Evolutionary conservation across 2,797 vertebrate genomes (phyloP).

Genomic region (Galaxias olidus): DNA sequence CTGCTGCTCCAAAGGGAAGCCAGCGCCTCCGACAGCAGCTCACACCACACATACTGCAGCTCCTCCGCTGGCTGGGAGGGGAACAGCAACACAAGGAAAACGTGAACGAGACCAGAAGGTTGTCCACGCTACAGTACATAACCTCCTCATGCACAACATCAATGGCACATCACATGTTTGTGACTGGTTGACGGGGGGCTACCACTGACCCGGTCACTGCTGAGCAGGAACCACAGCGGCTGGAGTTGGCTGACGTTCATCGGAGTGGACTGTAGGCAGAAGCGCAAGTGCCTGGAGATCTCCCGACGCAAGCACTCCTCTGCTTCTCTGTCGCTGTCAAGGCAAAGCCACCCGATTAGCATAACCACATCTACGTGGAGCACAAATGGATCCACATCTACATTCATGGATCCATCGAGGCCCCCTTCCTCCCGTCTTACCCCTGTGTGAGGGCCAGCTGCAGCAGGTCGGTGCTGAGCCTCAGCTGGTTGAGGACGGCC

Average conservation of each 20-base stretch:
- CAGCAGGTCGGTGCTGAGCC: constrained; percentile 80
- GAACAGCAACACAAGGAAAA: constrained; percentile 16
- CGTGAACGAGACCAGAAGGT: background rate
- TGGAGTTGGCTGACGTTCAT: constrained; percentile 83
- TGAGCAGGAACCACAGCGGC: constrained; percentile 84
- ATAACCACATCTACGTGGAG: too few species aligned
- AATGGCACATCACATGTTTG: background rate
- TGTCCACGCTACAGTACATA: too few species aligned
- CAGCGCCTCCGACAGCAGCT: constrained; percentile 82
- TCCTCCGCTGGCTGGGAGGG: constrained; percentile 76
- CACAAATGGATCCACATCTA: too few species aligned
- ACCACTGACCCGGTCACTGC: constrained; percentile 78
- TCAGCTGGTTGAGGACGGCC: constrained; percentile 87
- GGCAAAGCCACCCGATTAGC: background rate
- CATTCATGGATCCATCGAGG: background rate
- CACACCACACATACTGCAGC: constrained; percentile 82
- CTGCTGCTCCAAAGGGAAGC: constrained; percentile 86
- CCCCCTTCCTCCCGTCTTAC: constrained; percentile 42
- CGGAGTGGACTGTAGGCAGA: constrained; percentile 87
- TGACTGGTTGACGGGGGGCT: background rate
- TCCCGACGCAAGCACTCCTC: constrained; percentile 66
- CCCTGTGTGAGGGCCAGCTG: constrained; percentile 65
- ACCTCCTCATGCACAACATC: too few species aligned
- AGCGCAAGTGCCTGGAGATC: constrained; percentile 81
- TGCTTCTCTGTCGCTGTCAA: constrained; percentile 72